Conservation (phyloP, 2,797 vertebrate genomes). For the Smutsia temminckii region DNA sequence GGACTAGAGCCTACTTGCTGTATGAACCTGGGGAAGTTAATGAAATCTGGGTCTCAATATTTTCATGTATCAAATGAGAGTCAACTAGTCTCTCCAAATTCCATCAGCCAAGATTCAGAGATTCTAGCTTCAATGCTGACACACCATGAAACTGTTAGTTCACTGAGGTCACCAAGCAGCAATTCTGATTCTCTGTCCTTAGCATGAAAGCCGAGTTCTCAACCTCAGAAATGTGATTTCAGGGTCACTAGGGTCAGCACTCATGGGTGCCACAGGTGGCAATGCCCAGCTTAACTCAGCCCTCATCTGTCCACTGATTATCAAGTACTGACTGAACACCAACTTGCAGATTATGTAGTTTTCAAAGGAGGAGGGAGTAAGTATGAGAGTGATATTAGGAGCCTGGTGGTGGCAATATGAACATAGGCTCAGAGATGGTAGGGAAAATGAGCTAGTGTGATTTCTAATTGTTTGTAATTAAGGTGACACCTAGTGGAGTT, state of each 20-base stretch:
- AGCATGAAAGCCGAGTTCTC: neutral
- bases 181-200: neutral
- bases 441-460: neutral
- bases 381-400: neutral
- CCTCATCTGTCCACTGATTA: neutral
- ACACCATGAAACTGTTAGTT: neutral
- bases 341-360: neutral
- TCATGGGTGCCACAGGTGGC: neutral
- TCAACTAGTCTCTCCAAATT: constrained; percentile 18
- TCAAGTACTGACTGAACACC: neutral
- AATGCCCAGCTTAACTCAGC: neutral
- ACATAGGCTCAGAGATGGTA: neutral
- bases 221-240: neutral
- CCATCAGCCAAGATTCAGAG: neutral
- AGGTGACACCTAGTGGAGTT: neutral
- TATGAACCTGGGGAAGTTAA: neutral
- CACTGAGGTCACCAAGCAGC: neutral
- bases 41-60: neutral
- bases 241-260: neutral
- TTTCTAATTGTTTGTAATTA: neutral
- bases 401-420: neutral
- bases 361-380: neutral
- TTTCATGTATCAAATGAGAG: neutral
- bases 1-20: neutral
- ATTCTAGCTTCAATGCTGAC: neutral